phyloP scores from a whole-genome alignment of 2,888 invertebrate species.

The Tridacna gigas region DNA sequence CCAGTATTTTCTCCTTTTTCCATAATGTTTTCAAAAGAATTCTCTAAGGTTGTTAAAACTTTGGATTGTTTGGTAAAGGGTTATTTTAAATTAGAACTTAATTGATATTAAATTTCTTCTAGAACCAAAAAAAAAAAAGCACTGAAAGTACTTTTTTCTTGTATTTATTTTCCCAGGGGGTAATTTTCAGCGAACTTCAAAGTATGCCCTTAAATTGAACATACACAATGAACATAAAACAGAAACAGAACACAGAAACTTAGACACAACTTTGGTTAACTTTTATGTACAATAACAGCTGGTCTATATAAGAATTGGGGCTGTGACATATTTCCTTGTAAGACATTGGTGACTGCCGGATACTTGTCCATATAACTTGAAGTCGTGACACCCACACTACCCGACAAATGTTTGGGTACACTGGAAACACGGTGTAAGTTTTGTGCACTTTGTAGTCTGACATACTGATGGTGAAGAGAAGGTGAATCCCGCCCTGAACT shows the following conservation, averaged over 20 bases:
- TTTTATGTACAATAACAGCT: slow-evolving; percentile 81
- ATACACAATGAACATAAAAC: background rate
- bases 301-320: slow-evolving; percentile 76
- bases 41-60: no score
- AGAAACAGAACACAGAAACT: background rate
- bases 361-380: slow-evolving; percentile 73
- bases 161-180: background rate
- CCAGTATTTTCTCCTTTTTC: no score
- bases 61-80: no score
- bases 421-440: slow-evolving; percentile 37
- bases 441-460: slow-evolving; percentile 57
- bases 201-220: background rate
- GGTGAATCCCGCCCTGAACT: slow-evolving; percentile 74
- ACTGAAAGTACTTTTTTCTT: background rate
- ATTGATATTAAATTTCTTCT: background rate
- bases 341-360: slow-evolving; percentile 74
- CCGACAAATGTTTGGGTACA: slow-evolving; percentile 22
- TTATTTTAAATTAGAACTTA: no score
- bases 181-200: background rate
- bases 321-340: slow-evolving; percentile 74
- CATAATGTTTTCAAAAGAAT: no score
- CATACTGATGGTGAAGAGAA: slow-evolving; percentile 46
- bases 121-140: background rate
- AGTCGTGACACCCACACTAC: slow-evolving; percentile 35
- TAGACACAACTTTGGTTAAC: slow-evolving; percentile 57